Evolutionary conservation across 2,797 vertebrate species (phyloP), one percentile per base, ranked within the genome.

Genomic region (Macroramphosus scolopax): DNA sequence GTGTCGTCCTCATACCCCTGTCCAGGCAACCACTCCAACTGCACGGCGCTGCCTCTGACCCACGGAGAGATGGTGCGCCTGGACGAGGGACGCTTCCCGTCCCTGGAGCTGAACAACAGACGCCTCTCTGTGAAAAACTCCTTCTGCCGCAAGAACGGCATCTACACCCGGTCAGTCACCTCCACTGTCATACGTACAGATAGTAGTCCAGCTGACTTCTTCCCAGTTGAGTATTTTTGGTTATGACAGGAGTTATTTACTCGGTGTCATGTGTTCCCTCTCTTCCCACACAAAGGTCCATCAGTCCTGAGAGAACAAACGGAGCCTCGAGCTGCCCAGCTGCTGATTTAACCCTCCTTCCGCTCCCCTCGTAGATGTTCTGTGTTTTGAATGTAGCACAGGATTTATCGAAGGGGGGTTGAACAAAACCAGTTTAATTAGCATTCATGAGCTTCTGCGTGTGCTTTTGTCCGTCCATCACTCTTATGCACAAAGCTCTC

Each of bases 51-150:
- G 26, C 53, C 38, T 0, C 87, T 98, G 43, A 92, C 93, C 50
- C 96, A 98, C 0, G 94, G 94, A 0, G 96, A 98, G 86, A 95
- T 98, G 93, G 91, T 98, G 48, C 96, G 96, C 66, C 87, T 98
- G 78, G 96, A 98, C 0, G 95, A 98, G 45, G 91, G 94, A 58
- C 94, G 94, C 5, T 98, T 98, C 65, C 95, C 96, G 0, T 91
- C 96, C 0, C 85, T 98, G 83, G 96, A 98, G 51, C 93, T 98
- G 68, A 98, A 97, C 89, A 97, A 95, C 88, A 92, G 96, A 0
- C 87, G 94, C 2, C 92, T 98, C 34, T 98, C 96, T 0, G 92
- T 98, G 74, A 98, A 98, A 70, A 97, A 97, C 72, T 98, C 96
- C 24, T 98, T 98, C 88, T 98, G 94, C 81, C 69, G 95, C 11